Evolutionary conservation across 2,888 invertebrate genomes (phyloP), one percentile per base, ranked within the genome.

Genomic region (Heteromyza rotundicornis): DNA sequence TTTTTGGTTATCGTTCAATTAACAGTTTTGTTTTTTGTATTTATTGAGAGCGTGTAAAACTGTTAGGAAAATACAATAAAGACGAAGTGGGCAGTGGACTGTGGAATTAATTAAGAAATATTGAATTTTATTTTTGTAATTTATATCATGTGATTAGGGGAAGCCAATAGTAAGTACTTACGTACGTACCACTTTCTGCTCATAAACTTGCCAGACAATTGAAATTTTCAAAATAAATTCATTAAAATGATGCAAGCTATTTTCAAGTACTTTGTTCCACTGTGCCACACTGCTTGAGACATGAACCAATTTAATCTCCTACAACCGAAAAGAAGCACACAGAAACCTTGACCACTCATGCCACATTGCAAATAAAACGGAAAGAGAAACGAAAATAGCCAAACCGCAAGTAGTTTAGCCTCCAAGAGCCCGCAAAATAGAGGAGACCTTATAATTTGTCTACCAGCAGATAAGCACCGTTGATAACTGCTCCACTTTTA

Each of bases 361-460:
- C 3, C 7, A 2, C 2, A 20, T 19, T 47, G 3, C 5, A n/a
- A n/a, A 14, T 20, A 19, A 47, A 20, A 47, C 47, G 3, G 3
- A 5, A 47, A 19, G 2, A 47, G 2, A 17, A 47, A 40, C 40
- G n/a, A 40, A 3, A 17, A 47, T 19, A 3, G 47, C 17, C n/a
- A 47, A 47, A 20, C 17, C 47, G 17, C 20, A 20, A 47, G 20
- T 20, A 19, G 47, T 19, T 17, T 20, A 47, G 47, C n/a, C n/a
- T n/a, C n/a, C n/a, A 40, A 40, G 7, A 3, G 8, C 16, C 10
- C 40, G 40, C 40, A n/a, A 5, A n/a, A 47, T 12, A 20, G 2
- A 47, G 20, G 5, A 20, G 19, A 47, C 47, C 47, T 47, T 47
- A 47, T 47, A 47, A 47, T 47, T 47, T 47, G 47, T 47, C 19